These are phyloP conservation scores for Mactromeris polynyma DNA, from an alignment of 2,888 invertebrate species.

Conservation along the genomic window DNA sequence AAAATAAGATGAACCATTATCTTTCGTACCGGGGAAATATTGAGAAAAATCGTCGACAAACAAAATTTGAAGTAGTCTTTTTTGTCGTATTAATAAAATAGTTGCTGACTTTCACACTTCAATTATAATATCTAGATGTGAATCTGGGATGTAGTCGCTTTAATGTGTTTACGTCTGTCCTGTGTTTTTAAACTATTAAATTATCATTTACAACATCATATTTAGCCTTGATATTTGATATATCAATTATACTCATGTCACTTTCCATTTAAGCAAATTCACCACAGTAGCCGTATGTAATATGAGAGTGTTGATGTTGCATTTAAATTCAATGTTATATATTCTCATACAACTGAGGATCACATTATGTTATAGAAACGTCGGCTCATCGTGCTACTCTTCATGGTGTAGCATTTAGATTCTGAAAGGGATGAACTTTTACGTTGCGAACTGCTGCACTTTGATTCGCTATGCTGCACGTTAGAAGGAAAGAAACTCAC, in stretches of 20 bases:
- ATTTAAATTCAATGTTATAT: slow-evolving; percentile 9
- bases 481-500: neutral
- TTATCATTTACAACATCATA: neutral
- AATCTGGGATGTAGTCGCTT: neutral
- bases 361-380: neutral
- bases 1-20: no score
- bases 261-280: neutral
- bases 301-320: neutral
- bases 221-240: neutral
- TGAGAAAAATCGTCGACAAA: no score
- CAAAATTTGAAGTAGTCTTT: no score
- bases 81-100: no score
- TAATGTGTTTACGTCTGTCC: neutral
- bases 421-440: no score
- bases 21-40: no score
- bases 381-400: neutral
- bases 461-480: neutral
- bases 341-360: neutral
- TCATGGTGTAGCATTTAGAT: no score
- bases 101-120: no score
- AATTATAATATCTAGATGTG: no score
- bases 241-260: neutral
- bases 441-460: neutral
- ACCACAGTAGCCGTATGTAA: neutral
- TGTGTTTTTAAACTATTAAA: neutral